Evolutionary conservation across 2,797 vertebrate genomes (phyloP), one percentile per base, ranked within the genome.

Genomic region (Gorsachius magnificus): DNA sequence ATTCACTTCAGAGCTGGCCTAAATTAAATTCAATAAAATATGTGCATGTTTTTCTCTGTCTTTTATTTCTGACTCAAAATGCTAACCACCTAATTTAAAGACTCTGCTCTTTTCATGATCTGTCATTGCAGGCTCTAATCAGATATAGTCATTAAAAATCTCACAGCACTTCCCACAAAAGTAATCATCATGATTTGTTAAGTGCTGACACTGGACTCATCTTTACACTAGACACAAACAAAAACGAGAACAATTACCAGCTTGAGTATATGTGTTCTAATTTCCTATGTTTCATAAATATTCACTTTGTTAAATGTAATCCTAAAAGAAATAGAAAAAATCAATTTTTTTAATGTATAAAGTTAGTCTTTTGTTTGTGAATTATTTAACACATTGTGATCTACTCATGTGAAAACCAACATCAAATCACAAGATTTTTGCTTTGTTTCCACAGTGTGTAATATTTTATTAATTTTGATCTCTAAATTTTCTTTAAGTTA

Each of bases 141-240:
- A 94, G 74, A 18, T 29, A 61, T 9, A 88, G 58, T 81, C 76
- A 93, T 95, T 93, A 90, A 93, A 93, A 91, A 71, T 86, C 53
- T 87, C 60, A 50, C 46, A 83, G 18, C 25, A 54, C n/a, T 85
- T 90, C 19, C 53, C 1, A 2, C 0, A 0, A 75, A 96, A 88
- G 41, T 83, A 91, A 71, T 94, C n/a, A 86, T 56, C 69, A 38
- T 91, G 85, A 86, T 93, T 96, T 95, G 19, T 91, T 95, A 93
- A 95, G 72, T 93, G 33, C 50, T 91, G 83, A 90, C 72, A 78
- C 43, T 89, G 82, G 84, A 87, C 75, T 83, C 45, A 16, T 91
- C 38, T 87, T 87, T 64, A 36, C 78, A 88, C 14, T 12, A 94
- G 61, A 93, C 18, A 91, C 64, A 96, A 95, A 86, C 21, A 65